Evolutionary conservation across 2,113 vertebrate species (phyloP).

Genomic region (Trichechus manatus): DNA sequence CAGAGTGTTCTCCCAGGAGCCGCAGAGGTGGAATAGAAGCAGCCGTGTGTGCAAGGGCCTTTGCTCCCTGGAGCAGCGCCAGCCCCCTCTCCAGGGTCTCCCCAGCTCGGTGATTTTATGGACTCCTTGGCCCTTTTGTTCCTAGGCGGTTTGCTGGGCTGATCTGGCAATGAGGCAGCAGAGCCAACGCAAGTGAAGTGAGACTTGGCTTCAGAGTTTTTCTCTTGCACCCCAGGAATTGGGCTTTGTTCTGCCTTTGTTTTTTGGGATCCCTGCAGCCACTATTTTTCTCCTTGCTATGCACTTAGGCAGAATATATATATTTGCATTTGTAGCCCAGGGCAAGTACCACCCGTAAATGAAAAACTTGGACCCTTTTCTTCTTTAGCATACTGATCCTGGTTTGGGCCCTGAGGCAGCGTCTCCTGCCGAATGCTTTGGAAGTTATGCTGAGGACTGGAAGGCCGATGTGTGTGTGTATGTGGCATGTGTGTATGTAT

Average conservation of each 20-base stretch:
- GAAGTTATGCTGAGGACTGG: neutral
- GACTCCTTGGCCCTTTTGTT: neutral
- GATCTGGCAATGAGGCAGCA: neutral
- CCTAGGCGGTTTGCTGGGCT: neutral
- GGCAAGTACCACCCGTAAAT: neutral
- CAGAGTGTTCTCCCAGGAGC: neutral
- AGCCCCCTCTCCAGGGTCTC: neutral
- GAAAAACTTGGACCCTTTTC: neutral
- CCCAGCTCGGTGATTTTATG: neutral
- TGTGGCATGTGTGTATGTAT: neutral
- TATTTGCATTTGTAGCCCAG: neutral
- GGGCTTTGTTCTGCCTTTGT: neutral
- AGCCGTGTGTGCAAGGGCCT: fast-evolving
- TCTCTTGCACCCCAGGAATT: neutral
- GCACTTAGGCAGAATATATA: neutral
- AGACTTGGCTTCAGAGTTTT: neutral
- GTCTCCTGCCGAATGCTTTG: neutral
- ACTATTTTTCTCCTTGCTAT: neutral
- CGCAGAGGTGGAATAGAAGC: neutral
- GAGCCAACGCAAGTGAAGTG: neutral
- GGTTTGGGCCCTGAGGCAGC: neutral
- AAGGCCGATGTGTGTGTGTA: too few relatives aligned
- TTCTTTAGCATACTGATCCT: neutral
- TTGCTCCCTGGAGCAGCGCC: fast-evolving
- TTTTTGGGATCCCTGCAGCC: neutral